Percentiles rank a stretch among this genome's conserved stretches.
phyloP scores from a whole-genome alignment of 2,113 vertebrate species.

The Sardina pilchardus region DNA sequence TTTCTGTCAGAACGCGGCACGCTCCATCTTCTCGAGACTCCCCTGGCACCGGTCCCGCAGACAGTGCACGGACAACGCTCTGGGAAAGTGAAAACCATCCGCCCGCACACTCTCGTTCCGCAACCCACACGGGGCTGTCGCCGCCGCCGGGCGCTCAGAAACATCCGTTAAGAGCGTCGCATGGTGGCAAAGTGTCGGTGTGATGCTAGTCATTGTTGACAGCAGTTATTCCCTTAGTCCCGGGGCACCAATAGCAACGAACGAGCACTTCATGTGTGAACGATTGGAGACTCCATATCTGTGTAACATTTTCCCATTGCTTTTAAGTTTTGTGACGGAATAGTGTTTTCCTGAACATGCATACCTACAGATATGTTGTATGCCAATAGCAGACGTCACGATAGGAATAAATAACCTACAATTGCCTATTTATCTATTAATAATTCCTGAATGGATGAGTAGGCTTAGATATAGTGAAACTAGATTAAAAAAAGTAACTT shows the following conservation, averaged over 20 bases:
- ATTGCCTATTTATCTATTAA: no score
- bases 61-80: constrained; percentile 5
- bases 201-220: constrained; percentile 11
- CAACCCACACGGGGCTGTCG: constrained; percentile 5
- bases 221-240: neutral
- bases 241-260: constrained; percentile 16
- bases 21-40: constrained; percentile 27
- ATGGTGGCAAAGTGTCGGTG: constrained; percentile 9
- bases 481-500: neutral
- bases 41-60: constrained; percentile 13
- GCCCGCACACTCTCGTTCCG: neutral
- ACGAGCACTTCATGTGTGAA: neutral
- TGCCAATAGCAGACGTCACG: no score
- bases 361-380: constrained; percentile 33
- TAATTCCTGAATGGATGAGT: neutral
- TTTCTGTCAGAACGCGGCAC: constrained; percentile 21
- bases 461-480: neutral
- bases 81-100: neutral
- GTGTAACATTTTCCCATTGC: neutral
- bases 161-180: constrained; percentile 4
- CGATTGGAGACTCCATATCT: neutral
- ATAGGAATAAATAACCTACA: no score
- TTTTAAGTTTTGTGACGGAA: neutral
- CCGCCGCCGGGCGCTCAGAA: neutral
- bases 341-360: neutral